A percentile compares a stretch with the other conserved stretches of the same genome.
phyloP scores from a whole-genome alignment of 2,888 invertebrate genomes.

The Bruchidius siliquastri region DNA sequence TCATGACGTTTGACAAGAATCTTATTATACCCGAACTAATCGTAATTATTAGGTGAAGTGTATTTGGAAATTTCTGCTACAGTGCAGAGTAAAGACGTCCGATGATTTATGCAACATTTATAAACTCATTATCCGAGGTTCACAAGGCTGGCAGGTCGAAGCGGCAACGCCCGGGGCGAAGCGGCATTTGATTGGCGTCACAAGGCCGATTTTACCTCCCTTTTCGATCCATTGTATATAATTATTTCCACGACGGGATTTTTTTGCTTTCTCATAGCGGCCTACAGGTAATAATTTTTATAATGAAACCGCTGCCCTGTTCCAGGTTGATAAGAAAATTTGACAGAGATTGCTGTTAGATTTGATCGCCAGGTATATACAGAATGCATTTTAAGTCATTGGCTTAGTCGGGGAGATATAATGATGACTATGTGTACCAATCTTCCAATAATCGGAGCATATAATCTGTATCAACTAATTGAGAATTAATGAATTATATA shows the following conservation, averaged over 20 bases:
- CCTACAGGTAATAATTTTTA: constrained; percentile 36
- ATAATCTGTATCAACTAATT: no score
- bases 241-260: constrained; percentile 37
- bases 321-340: constrained; percentile 26
- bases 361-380: background rate
- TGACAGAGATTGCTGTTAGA: constrained; percentile 20
- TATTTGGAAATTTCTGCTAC: constrained; percentile 28
- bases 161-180: constrained; percentile 41
- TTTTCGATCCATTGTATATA: constrained; percentile 39
- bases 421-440: no score
- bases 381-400: background rate
- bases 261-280: constrained; percentile 26
- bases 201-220: constrained; percentile 42
- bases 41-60: constrained; percentile 34
- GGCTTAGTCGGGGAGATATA: no score
- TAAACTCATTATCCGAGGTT: constrained; percentile 50
- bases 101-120: constrained; percentile 51
- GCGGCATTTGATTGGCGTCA: constrained; percentile 47
- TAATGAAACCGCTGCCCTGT: constrained; percentile 32
- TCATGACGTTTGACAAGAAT: background rate
- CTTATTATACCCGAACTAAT: constrained; percentile 37
- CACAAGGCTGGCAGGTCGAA: background rate
- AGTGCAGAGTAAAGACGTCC: background rate
- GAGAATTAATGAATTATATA: no score
- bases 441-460: no score